Evolutionary conservation across 2,888 invertebrate species (phyloP), one percentile per base, ranked within the genome.

Genomic region (Laspeyria flexula): DNA sequence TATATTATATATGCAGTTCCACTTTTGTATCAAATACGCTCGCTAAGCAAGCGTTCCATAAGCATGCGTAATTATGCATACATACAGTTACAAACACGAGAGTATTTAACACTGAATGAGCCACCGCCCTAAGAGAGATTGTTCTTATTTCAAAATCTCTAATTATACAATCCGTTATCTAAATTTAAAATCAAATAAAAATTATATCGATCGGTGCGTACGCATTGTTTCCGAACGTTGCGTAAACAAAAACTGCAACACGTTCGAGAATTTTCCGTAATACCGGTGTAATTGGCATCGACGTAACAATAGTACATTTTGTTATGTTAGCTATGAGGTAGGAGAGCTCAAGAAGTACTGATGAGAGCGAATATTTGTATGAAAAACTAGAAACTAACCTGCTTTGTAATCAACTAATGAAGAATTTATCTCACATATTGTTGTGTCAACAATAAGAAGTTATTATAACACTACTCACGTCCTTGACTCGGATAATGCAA

Each of bases 211-310:
- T 57, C 40, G 53, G 60, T 51, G 62, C 38, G 33, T 15, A 47
- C 53, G 66, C 60, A 63, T 57, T 62, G 66, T 69, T 55, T 62
- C 52, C 45, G 50, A 57, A 44, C 27, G 44, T 60, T 55, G 33
- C 44, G 43, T 42, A 47, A 43, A 50, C 47, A 45, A 50, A 52
- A 47, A 53, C 39, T 25, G 48, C 43, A 44, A 49, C 53, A 55
- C 55, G 39, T 27, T 23, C 50, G 43, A 48, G 58, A 71, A 59
- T 48, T 58, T 68, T 61, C 57, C 57, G 46, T 50, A 60, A 55
- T 49, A 42, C 49, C 41, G 44, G 38, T 47, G 55, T 58, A 60
- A 56, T 59, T 57, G 46, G 55, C 44, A 30, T 25, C 25, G 39
- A 61, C 43, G 50, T 54, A 68, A 72, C 66, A 68, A 71, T 70